A percentile compares a stretch with the other conserved stretches of the same genome.
Evolutionary conservation across 1,140 invertebrate species (phyloP).

Genomic region (Aricia agestis): DNA sequence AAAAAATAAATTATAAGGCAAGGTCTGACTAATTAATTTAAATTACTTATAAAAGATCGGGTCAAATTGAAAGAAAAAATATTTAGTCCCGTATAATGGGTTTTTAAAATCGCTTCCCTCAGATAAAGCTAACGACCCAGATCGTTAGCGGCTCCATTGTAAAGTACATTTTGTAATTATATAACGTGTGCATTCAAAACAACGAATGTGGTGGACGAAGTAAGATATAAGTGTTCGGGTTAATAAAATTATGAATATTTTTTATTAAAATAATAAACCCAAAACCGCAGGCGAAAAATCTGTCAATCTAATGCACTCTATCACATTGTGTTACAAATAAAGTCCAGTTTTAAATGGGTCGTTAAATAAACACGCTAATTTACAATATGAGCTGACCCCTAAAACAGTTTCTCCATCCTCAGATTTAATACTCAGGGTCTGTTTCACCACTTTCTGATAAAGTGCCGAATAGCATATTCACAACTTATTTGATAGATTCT

Average conservation of each 20-base stretch:
- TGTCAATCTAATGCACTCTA: too few relatives aligned
- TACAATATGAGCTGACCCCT: too few relatives aligned
- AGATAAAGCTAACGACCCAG: conserved; percentile 2
- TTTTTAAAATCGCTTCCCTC: conserved; percentile 2
- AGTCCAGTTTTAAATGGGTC: too few relatives aligned
- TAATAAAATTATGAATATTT: not conserved
- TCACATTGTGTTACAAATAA: too few relatives aligned
- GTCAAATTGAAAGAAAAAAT: not conserved
- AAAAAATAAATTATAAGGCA: not conserved
- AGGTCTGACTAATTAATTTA: not conserved
- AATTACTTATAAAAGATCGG: not conserved
- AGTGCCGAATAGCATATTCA: too few relatives aligned
- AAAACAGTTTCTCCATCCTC: too few relatives aligned
- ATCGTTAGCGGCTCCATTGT: not conserved
- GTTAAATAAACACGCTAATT: too few relatives aligned
- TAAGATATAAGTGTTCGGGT: not conserved
- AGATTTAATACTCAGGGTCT: too few relatives aligned
- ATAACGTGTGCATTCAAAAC: not conserved
- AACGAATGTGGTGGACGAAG: not conserved
- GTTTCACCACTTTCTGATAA: too few relatives aligned
- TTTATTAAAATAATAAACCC: not conserved
- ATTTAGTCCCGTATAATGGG: conserved; percentile 3
- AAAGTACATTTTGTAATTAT: not conserved
- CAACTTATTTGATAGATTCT: too few relatives aligned
- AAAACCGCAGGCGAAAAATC: too few relatives aligned